These are phyloP conservation scores for Drosophila mettleri DNA, from an alignment of 2,888 invertebrate genomes.

Conservation along the genomic window DNA sequence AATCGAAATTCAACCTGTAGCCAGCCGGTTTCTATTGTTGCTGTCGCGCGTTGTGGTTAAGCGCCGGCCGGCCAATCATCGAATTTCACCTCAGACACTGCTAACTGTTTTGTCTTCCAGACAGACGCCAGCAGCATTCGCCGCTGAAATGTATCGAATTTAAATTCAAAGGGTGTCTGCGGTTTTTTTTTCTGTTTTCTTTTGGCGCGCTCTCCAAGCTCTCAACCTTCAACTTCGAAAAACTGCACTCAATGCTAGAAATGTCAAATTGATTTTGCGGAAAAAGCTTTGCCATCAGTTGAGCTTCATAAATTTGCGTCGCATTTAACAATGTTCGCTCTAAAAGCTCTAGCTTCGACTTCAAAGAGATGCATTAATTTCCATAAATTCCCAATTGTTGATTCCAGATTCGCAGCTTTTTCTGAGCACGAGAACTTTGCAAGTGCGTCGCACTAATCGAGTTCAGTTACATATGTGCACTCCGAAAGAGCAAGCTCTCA, in stretches of 20 bases:
- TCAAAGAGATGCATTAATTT: background rate
- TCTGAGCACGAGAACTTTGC: background rate
- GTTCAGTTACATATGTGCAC: slow-evolving; percentile 1
- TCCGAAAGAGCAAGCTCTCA: slow-evolving; percentile 40
- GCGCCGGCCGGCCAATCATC: slow-evolving; percentile 36
- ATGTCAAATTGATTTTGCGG: slow-evolving; percentile 23
- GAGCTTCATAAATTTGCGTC: slow-evolving; percentile 57
- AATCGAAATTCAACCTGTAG: slow-evolving; percentile 38
- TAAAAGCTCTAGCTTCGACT: background rate
- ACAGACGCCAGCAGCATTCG: slow-evolving; percentile 15
- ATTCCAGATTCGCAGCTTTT: background rate
- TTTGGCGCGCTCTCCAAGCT: slow-evolving; percentile 36
- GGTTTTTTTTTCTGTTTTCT: slow-evolving; percentile 22
- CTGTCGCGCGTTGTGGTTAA: slow-evolving; percentile 48
- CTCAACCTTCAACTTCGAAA: slow-evolving; percentile 22
- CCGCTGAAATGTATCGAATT: slow-evolving; percentile 43
- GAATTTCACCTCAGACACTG: slow-evolving; percentile 35
- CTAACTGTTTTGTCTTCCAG: slow-evolving; percentile 24
- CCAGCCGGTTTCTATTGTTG: slow-evolving; percentile 33
- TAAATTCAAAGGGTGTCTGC: slow-evolving; percentile 47
- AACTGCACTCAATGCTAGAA: slow-evolving; percentile 33
- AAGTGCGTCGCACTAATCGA: background rate
- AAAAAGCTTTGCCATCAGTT: slow-evolving; percentile 37
- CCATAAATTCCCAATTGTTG: background rate
- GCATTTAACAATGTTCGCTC: slow-evolving; percentile 23